Evolutionary conservation across 1,140 invertebrate genomes (phyloP).

Genomic region (Drosophila jambulina): DNA sequence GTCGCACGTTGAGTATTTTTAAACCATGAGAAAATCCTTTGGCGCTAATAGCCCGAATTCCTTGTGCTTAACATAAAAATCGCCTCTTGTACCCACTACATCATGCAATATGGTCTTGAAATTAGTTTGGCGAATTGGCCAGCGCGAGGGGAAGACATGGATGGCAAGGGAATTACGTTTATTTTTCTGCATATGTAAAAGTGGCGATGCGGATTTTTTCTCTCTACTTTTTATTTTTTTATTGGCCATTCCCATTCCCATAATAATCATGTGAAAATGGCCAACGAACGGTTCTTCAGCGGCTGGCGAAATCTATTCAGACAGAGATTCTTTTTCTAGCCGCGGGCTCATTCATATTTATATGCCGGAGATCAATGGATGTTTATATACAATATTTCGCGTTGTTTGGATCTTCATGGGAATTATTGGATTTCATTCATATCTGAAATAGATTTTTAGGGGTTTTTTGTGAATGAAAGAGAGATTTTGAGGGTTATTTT

Average conservation of each 20-base stretch:
- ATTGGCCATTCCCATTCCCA: conserved; percentile 57
- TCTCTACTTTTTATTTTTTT: conserved; percentile 26
- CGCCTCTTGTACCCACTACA: conserved; percentile 73
- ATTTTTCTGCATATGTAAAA: conserved; percentile 47
- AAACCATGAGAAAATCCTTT: conserved; percentile 85
- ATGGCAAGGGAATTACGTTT: conserved; percentile 16
- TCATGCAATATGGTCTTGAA: conserved; percentile 70
- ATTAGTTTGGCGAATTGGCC: conserved; percentile 60
- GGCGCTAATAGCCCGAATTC: conserved; percentile 84
- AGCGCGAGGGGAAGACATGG: background rate
- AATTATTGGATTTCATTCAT: conserved; percentile 29
- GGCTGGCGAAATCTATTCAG: conserved; percentile 35
- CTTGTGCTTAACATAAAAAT: conserved; percentile 84
- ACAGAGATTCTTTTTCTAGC: conserved; percentile 32
- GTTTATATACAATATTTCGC: conserved; percentile 21
- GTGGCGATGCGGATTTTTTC: conserved; percentile 14
- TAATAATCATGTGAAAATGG: conserved; percentile 82
- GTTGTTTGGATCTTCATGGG: conserved; percentile 14
- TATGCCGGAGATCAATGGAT: conserved; percentile 46
- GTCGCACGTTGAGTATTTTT: conserved; percentile 85
- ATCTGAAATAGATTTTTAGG: conserved; percentile 8
- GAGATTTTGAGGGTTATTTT: background rate
- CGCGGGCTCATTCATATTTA: conserved; percentile 44
- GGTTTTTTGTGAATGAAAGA: conserved; percentile 23
- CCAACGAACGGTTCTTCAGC: conserved; percentile 56